Evolutionary conservation across 2,113 vertebrate species (phyloP).

Genomic region (Stigmatopora nigra): DNA sequence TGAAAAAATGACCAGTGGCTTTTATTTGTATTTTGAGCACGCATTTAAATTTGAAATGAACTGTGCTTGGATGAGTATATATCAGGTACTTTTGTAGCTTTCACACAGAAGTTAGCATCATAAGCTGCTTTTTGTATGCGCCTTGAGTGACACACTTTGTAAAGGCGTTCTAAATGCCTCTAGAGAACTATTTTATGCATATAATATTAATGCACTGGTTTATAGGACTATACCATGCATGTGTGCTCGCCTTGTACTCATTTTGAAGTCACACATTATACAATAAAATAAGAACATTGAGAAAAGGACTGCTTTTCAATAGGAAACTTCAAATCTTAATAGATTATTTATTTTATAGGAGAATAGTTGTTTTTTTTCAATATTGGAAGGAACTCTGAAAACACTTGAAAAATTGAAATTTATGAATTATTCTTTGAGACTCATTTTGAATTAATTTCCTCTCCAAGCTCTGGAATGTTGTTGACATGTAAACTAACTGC

Average conservation of each 20-base stretch:
- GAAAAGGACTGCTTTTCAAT: background rate
- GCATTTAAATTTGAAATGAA: background rate
- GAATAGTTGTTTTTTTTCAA: too few relatives aligned
- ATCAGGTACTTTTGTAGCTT: conserved; percentile 6
- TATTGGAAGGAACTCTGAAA: too few relatives aligned
- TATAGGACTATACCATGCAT: conserved; percentile 28
- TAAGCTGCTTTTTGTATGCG: background rate
- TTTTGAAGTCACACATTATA: conserved; percentile 44
- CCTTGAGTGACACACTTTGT: conserved; percentile 13
- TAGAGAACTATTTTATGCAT: conserved; percentile 59
- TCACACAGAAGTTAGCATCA: background rate
- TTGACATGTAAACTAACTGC: background rate
- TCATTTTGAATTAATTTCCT: background rate
- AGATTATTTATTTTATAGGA: too few relatives aligned
- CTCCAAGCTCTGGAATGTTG: background rate
- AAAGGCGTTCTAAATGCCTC: conserved; percentile 39
- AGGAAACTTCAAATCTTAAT: too few relatives aligned
- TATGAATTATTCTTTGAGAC: too few relatives aligned
- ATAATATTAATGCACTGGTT: conserved; percentile 57
- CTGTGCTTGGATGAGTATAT: background rate
- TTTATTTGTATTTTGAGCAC: background rate
- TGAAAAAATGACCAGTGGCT: background rate
- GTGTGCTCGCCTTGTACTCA: conserved; percentile 40
- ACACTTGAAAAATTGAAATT: too few relatives aligned
- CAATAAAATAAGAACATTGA: conserved; percentile 5